phyloP scores from a whole-genome alignment of 53 echinoderm and acorn worm species.

The Hippasteria phrygiana region DNA sequence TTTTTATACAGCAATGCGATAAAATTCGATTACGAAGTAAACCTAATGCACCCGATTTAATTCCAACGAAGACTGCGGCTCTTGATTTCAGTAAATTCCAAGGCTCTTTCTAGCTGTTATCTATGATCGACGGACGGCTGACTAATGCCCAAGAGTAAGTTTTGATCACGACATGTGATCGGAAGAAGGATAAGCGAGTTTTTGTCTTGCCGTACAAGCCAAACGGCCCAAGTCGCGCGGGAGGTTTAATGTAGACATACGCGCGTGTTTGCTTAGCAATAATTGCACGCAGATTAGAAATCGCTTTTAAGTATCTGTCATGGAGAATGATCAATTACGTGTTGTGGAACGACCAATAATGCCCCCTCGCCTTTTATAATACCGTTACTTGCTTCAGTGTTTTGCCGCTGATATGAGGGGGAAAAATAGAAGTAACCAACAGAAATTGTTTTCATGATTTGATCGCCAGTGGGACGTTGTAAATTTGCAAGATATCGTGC shows the following conservation, averaged over 20 bases:
- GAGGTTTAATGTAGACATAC: neutral
- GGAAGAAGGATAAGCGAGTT: neutral
- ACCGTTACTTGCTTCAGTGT: neutral
- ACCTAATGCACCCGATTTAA: no score
- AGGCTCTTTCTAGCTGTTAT: no score
- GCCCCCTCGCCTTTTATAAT: neutral
- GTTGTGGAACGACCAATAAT: neutral
- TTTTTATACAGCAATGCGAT: no score
- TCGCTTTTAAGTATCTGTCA: neutral
- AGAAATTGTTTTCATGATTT: neutral
- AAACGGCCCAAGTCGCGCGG: neutral
- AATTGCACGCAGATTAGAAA: neutral
- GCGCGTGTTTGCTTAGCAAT: conserved; percentile 9
- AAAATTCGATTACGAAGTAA: no score
- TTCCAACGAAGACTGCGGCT: neutral
- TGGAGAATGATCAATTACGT: neutral
- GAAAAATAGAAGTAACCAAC: conserved; percentile 21
- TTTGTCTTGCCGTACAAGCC: neutral
- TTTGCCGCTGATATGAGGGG: neutral
- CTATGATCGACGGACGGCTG: no score
- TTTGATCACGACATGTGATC: conserved; percentile 25
- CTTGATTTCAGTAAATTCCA: no score
- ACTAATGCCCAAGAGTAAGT: conserved; percentile 35
- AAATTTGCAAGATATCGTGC: conserved; percentile 54
- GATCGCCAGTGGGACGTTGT: conserved; percentile 6